Evolutionary conservation across 1,140 invertebrate species (phyloP).

Genomic region (Drosophila nikananu): DNA sequence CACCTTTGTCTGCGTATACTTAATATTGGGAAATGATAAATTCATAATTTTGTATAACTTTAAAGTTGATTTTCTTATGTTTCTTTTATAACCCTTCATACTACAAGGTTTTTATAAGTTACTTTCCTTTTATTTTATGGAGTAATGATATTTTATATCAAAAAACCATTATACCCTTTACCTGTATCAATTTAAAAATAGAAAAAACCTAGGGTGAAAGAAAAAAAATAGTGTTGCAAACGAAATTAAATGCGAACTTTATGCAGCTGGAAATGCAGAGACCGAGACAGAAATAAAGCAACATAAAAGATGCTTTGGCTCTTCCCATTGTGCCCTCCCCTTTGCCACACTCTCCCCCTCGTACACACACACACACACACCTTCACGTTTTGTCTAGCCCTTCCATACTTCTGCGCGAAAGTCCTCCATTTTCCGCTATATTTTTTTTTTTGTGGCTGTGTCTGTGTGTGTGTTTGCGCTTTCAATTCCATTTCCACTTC

Average conservation of each 20-base stretch:
- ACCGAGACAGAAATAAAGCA: constrained; percentile 36
- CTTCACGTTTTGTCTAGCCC: constrained; percentile 55
- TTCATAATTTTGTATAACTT: no score
- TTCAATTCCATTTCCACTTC: constrained; percentile 73
- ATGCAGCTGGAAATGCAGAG: constrained; percentile 77
- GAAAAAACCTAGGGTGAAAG: neutral
- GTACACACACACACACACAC: constrained; percentile 9
- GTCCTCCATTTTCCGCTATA: constrained; percentile 12
- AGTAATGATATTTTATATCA: neutral
- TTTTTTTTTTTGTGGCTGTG: neutral
- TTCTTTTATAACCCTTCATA: neutral
- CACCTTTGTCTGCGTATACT: neutral
- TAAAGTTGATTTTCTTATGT: neutral
- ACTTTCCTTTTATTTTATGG: neutral
- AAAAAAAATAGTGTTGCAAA: constrained; percentile 49
- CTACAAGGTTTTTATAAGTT: neutral
- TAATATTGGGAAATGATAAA: neutral
- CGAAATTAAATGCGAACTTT: constrained; percentile 82
- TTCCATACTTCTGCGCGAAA: constrained; percentile 67
- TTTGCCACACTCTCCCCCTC: neutral
- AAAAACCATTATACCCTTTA: neutral
- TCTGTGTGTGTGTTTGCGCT: constrained; percentile 39
- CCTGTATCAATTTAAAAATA: neutral
- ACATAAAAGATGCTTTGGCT: constrained; percentile 32
- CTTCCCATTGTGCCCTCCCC: constrained; percentile 8